A percentile compares a stretch with the other conserved stretches of the same genome.
phyloP scores from a whole-genome alignment of 2,888 invertebrate species.

The Byasa hedistus region DNA sequence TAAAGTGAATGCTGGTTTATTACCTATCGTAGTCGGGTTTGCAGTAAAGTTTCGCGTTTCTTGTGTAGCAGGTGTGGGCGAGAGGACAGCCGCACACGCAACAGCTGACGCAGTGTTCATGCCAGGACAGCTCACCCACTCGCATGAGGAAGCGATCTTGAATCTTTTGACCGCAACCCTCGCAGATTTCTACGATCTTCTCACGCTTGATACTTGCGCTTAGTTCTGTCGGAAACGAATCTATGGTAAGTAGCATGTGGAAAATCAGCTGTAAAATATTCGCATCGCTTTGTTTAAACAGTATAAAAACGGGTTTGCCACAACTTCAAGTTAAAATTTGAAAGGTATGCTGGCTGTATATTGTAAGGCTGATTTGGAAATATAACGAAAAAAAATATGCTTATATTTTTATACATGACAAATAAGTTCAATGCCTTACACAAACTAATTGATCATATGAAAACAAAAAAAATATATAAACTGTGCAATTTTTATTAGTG shows the following conservation, averaged over 20 bases:
- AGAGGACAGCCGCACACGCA: conserved; percentile 95
- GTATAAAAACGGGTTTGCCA: background rate
- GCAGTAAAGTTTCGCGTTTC: conserved; percentile 97
- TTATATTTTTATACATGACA: too few species aligned
- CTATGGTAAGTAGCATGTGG: conserved; percentile 60
- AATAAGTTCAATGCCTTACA: too few species aligned
- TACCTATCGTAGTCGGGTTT: conserved; percentile 98
- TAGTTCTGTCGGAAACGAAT: conserved; percentile 55
- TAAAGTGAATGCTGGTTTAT: conserved; percentile 38
- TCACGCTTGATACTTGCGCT: conserved; percentile 85
- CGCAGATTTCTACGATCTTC: conserved; percentile 93
- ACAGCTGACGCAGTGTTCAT: conserved; percentile 97
- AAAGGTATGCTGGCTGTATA: background rate
- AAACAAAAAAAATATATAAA: too few species aligned
- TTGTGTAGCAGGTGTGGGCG: conserved; percentile 95
- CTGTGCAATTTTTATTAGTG: too few species aligned
- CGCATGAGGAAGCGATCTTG: conserved; percentile 97
- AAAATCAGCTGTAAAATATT: conserved; percentile 28
- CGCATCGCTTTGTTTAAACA: conserved; percentile 7
- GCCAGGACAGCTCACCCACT: conserved; percentile 96
- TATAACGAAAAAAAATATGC: too few species aligned
- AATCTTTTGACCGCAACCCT: conserved; percentile 96
- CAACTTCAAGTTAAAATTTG: background rate
- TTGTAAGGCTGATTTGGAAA: too few species aligned
- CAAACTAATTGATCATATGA: too few species aligned